Base-by-base conservation (phyloP, 2,888 invertebrate species). In the Cheilosia pagana region DNA sequence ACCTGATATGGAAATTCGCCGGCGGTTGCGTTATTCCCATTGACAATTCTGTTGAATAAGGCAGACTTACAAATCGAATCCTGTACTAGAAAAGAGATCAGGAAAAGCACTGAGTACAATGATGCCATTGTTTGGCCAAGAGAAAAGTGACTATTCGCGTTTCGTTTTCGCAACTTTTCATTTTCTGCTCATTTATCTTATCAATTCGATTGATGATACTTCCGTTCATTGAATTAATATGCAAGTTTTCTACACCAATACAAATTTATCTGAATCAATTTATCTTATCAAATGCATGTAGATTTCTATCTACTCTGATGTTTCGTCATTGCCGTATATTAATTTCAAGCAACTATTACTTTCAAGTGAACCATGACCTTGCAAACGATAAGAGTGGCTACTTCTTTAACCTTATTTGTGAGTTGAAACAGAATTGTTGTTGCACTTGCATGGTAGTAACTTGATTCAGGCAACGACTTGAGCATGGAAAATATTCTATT, bases 1-100 rank as follows among this genome's bases (percentile, higher is more conserved):
- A 89, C 87, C 81, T 91, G 91, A 87, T 89, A 91, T 2, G 90
- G 90, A 72, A 91, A 91, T 45, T 91, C 88, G 3, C 89, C 89
- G 16, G 89, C 89, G 0, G 75, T 48, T 0, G 90, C 91, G 57
- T 88, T 89, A n/a, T 88, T 88, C 0, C 91, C 91, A 71, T 90
- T 91, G 0, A 91, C 91, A 48, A 91, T 91, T 1, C 91, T 89
- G 70, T 82, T 85, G 25, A 74, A 41, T 31, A 85, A 59, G 16
- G 70, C 45, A 21, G 43, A 25, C 4, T 35, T 68, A 4, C 63
- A 16, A 19, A 52, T 0, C 10, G 71, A 67, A 2, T 60, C 48
- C 25, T 68, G 14, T 1, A 67, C 45, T 3, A 68, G 16, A 16
- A 57, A n/a, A 14, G 14, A n/a, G 6, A 68, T 28, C 12, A 70